Percentiles rank a stretch among this genome's conserved stretches.
phyloP scores from a whole-genome alignment of 2,797 vertebrate species.

The Pteropus rufus region DNA sequence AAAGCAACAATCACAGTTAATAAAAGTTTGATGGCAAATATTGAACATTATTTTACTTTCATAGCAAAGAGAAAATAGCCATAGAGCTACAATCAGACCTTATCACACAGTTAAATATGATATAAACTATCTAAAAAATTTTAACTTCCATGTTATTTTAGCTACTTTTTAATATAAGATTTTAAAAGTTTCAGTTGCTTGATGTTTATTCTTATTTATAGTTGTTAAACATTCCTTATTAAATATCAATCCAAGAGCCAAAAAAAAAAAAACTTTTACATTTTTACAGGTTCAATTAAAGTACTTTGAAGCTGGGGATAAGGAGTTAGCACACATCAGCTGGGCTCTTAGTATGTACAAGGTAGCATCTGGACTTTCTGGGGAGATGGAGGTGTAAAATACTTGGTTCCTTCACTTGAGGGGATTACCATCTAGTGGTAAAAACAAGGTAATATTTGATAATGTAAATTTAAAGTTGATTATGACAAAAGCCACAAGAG shows the following conservation, averaged over 20 bases:
- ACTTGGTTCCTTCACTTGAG: not conserved
- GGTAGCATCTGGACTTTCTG: not conserved
- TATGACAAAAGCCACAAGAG: not conserved
- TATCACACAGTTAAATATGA: not conserved
- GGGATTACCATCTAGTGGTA: not conserved
- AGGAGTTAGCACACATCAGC: not conserved
- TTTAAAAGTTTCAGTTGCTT: not conserved
- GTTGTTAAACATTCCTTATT: not conserved
- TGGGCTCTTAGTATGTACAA: not conserved
- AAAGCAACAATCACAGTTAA: not conserved
- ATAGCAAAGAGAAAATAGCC: not conserved
- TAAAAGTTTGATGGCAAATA: not conserved
- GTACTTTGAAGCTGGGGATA: not conserved
- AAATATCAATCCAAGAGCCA: not conserved
- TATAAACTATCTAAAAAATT: not conserved
- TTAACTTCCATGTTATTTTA: not conserved
- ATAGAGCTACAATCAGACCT: not conserved
- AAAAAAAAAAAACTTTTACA: not conserved
- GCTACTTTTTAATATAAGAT: not conserved
- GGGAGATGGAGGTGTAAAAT: not conserved
- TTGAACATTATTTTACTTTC: slow-evolving; percentile 21
- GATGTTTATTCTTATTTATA: not conserved
- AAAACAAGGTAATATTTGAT: not conserved
- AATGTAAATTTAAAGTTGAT: not conserved
- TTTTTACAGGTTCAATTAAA: not conserved